These are phyloP conservation scores for Agrotis segetum DNA, from an alignment of 2,888 invertebrate species.

Conservation along the genomic window DNA sequence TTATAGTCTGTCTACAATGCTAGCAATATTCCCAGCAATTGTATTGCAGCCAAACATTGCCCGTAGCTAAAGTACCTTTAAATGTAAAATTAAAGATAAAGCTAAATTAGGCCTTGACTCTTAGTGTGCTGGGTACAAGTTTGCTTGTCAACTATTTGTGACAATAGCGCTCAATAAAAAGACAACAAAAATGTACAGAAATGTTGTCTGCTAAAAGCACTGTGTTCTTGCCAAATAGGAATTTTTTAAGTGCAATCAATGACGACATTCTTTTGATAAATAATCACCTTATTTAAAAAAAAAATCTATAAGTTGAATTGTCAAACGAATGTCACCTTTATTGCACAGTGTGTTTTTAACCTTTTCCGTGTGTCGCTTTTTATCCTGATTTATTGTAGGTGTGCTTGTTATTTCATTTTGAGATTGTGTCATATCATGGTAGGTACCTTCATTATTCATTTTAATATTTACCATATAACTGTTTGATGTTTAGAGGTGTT, in stretches of 20 bases:
- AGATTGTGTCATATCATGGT: constrained; percentile 69
- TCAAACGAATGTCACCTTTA: constrained; percentile 56
- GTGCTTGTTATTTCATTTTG: constrained; percentile 75
- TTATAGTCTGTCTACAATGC: too few species aligned
- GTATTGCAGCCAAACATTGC: too few species aligned
- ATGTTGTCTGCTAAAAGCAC: constrained; percentile 48
- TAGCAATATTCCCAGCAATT: too few species aligned
- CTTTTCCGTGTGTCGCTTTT: constrained; percentile 83
- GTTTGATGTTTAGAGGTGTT: constrained; percentile 23
- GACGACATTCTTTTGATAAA: constrained; percentile 39
- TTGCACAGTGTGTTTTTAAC: constrained; percentile 73
- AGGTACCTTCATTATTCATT: constrained; percentile 39
- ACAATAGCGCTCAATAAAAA: background rate
- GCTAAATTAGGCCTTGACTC: background rate
- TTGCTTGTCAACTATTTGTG: constrained; percentile 14
- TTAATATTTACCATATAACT: constrained; percentile 17
- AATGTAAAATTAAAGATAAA: background rate
- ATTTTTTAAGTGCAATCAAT: constrained; percentile 46
- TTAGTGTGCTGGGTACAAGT: background rate
- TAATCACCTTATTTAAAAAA: background rate
- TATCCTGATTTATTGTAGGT: constrained; percentile 68
- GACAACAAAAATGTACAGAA: constrained; percentile 16
- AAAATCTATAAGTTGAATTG: constrained; percentile 11
- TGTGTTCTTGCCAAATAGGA: constrained; percentile 56
- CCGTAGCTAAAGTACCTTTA: too few species aligned